A percentile compares a stretch with the other conserved stretches of the same genome.
phyloP scores from a whole-genome alignment of 2,797 vertebrate species.

The Spea hammondii region DNA sequence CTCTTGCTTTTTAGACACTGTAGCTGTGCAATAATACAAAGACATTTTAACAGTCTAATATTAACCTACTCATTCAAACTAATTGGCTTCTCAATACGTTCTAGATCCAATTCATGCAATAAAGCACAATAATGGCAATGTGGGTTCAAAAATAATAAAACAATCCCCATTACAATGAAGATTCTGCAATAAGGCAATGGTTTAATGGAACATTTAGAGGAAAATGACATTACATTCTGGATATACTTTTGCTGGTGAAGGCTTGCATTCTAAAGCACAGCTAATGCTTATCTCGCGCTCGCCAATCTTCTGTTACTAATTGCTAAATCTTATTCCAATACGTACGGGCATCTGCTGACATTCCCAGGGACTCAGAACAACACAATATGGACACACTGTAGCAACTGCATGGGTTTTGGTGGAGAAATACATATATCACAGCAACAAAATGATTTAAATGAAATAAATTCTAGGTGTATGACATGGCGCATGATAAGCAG shows the following conservation, averaged over 20 bases:
- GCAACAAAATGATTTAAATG: neutral
- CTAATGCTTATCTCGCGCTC: conserved; percentile 15
- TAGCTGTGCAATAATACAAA: conserved; percentile 73
- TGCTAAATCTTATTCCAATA: conserved; percentile 16
- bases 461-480: neutral
- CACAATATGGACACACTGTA: neutral
- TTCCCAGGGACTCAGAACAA: conserved; percentile 17
- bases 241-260: neutral
- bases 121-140: too few species aligned
- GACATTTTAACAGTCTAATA: neutral
- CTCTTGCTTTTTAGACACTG: conserved; percentile 87
- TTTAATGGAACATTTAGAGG: neutral
- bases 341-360: conserved; percentile 12
- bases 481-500: neutral
- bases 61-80: neutral
- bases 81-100: too few species aligned
- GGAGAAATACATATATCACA: neutral
- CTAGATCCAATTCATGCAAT: too few species aligned
- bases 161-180: neutral
- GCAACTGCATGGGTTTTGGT: neutral
- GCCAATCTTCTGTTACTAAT: neutral
- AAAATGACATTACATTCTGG: neutral
- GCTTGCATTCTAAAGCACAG: neutral
- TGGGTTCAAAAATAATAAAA: too few species aligned
- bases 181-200: neutral